Conservation (phyloP, 2,113 vertebrate genomes). For the Alectura lathami region DNA sequence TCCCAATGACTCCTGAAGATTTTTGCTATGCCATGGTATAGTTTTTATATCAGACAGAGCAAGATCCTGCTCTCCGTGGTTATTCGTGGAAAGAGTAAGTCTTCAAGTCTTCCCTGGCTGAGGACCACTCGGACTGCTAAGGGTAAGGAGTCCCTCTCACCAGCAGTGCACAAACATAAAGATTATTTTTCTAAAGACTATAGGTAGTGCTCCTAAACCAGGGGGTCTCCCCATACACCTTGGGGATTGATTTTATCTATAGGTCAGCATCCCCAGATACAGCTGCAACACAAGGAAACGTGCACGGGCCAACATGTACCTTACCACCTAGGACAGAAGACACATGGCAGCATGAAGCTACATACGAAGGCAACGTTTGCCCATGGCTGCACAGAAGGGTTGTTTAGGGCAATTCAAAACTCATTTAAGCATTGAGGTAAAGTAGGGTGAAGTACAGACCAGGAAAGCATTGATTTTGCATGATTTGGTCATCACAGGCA, state of each 20-base stretch:
- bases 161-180: neutral
- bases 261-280: neutral
- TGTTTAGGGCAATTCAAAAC: neutral
- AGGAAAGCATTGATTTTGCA: neutral
- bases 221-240: neutral
- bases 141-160: neutral
- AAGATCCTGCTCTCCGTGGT: neutral
- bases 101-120: neutral
- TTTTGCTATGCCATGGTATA: fast-evolving
- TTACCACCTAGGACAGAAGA: neutral
- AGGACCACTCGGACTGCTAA: neutral
- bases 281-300: neutral
- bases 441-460: neutral
- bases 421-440: neutral
- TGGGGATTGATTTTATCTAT: fast-evolving
- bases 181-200: neutral
- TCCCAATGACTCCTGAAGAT: neutral
- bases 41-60: neutral
- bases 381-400: no score
- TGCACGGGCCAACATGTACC: neutral
- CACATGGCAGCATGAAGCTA: neutral
- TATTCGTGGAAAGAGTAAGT: neutral
- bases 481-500: neutral
- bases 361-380: fast-evolving
- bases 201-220: fast-evolving